Conservation (phyloP, 2,888 invertebrate genomes). For the Zeuzera pyrina region DNA sequence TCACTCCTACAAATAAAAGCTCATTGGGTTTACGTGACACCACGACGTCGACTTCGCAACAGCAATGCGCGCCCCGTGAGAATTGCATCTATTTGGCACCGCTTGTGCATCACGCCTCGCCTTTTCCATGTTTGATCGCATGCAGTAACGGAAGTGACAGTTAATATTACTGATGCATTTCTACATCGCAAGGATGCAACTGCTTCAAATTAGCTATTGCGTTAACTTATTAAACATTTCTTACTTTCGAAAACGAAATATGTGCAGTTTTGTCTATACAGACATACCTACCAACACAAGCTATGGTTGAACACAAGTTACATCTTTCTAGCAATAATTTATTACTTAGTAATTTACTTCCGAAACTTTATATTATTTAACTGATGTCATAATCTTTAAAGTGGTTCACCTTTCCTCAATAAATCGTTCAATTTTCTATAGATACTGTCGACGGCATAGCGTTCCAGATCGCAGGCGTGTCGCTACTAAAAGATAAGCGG, state of each 20-base stretch:
- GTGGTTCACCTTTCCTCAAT: constrained; percentile 34
- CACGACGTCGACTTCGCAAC: constrained; percentile 10
- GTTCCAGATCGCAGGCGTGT: constrained; percentile 29
- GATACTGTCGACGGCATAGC: constrained; percentile 28
- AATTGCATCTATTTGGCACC: constrained; percentile 33
- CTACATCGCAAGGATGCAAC: constrained; percentile 22
- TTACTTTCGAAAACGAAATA: too few relatives aligned
- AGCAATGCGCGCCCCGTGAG: constrained; percentile 31
- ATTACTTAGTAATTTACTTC: neutral
- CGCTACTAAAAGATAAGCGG: constrained; percentile 43
- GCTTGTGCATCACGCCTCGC: constrained; percentile 31
- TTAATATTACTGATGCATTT: constrained; percentile 42
- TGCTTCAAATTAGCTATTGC: neutral
- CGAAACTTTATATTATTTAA: constrained; percentile 5
- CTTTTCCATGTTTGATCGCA: too few relatives aligned
- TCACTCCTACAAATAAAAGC: too few relatives aligned
- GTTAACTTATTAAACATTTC: constrained; percentile 3
- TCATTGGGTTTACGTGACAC: constrained; percentile 9
- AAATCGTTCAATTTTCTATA: constrained; percentile 57
- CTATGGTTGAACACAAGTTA: neutral
- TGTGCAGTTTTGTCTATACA: too few relatives aligned
- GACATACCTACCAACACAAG: neutral
- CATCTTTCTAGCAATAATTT: neutral
- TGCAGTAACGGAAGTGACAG: constrained; percentile 37
- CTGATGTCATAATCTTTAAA: constrained; percentile 8